Percentiles rank a stretch among this genome's conserved stretches.
Conservation (phyloP, 2,888 invertebrate genomes). For the Operophtera brumata region DNA sequence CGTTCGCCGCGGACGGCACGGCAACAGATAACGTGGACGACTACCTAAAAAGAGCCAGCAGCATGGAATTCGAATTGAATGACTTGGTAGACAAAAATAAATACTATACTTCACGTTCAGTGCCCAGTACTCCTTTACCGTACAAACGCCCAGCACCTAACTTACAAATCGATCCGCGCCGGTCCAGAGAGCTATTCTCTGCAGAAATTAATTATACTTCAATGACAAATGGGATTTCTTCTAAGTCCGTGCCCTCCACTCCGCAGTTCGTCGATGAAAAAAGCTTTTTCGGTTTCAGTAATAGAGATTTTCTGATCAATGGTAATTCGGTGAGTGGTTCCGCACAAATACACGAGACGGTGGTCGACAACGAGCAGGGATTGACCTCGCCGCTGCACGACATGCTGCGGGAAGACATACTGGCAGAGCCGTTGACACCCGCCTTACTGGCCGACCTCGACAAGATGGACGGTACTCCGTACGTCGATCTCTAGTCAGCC, state of each 20-base stretch:
- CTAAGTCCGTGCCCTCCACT: constrained; percentile 87
- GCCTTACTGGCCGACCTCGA: constrained; percentile 72
- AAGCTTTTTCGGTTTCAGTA: constrained; percentile 81
- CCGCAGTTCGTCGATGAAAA: constrained; percentile 81
- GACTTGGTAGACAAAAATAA: constrained; percentile 68
- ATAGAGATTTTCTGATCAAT: constrained; percentile 82
- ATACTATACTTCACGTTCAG: constrained; percentile 83
- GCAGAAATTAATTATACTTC: constrained; percentile 53
- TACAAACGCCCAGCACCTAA: constrained; percentile 65
- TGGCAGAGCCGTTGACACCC: constrained; percentile 64
- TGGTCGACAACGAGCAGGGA: constrained; percentile 55
- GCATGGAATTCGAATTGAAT: constrained; percentile 70
- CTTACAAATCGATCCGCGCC: constrained; percentile 65
- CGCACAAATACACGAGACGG: constrained; percentile 49
- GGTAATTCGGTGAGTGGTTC: constrained; percentile 77
- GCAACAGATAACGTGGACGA: constrained; percentile 66
- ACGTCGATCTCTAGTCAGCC: constrained; percentile 74
- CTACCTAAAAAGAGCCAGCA: constrained; percentile 68
- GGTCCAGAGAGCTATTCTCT: constrained; percentile 61
- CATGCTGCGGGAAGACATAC: constrained; percentile 68
- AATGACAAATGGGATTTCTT: constrained; percentile 77
- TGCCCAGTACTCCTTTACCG: constrained; percentile 85
- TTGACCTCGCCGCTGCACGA: constrained; percentile 67
- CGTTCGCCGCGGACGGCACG: constrained; percentile 53
- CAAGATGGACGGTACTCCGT: constrained; percentile 69